Evolutionary conservation across 2,888 invertebrate genomes (phyloP).

Genomic region (Drosophila multiciliata): DNA sequence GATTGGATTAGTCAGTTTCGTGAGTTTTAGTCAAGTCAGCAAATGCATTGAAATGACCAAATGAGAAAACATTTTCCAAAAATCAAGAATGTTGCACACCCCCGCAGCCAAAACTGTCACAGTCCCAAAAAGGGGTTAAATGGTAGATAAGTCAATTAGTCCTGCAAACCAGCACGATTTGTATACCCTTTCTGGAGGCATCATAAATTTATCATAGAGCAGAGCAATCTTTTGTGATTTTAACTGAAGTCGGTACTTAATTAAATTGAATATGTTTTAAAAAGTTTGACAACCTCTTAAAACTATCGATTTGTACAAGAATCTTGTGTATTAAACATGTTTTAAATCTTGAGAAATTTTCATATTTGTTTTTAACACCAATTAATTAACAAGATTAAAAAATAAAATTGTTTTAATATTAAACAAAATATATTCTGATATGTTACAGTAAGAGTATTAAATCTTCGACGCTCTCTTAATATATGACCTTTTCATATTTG

Average conservation of each 20-base stretch:
- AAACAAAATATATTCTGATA: neutral
- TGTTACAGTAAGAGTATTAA: conserved; percentile 20
- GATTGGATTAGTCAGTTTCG: conserved; percentile 82
- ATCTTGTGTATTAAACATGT: neutral
- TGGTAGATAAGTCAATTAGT: conserved; percentile 68
- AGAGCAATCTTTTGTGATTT: neutral
- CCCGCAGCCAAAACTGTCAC: conserved; percentile 36
- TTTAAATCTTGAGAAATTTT: neutral
- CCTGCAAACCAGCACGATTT: conserved; percentile 26
- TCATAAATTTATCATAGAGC: neutral
- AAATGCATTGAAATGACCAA: conserved; percentile 41
- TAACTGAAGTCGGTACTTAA: neutral
- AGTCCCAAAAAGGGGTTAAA: conserved; percentile 44
- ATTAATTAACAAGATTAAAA: neutral
- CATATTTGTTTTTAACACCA: neutral
- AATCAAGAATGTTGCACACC: conserved; percentile 1
- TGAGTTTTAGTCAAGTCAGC: conserved; percentile 84
- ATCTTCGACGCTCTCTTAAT: neutral
- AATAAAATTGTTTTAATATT: neutral
- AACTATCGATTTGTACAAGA: neutral
- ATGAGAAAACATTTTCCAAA: conserved; percentile 25
- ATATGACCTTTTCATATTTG: neutral
- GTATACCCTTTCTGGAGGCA: conserved; percentile 11
- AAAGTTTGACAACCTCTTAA: neutral
- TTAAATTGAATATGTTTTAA: neutral